Base-by-base conservation (phyloP, 2,797 vertebrate species). In the Rousettus madagascariensis region DNA sequence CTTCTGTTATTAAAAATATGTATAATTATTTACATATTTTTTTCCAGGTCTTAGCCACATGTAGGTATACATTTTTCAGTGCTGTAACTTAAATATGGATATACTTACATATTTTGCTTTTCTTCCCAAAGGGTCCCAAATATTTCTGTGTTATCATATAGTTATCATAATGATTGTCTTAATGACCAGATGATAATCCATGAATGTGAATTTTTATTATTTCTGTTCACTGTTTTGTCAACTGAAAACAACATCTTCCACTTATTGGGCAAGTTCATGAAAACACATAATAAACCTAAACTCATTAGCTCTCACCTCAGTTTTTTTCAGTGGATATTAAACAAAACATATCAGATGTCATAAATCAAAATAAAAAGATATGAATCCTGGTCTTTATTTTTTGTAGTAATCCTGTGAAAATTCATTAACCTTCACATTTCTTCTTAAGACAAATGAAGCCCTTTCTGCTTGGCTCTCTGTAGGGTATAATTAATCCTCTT, bases 171-270 rank as follows among this genome's bases (percentile, higher is more conserved):
- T 82, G 28, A 78, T 95, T 46, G 72, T 86, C 22, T 90, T 83
- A 92, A 88, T 53, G 49, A 88, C 38, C 82, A 36, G 51, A 88
- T 82, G 91, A 94, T 91, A 57, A 17, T 80, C 10, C 46, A 80
- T 80, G 49, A 82, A 68, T 85, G 38, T 94, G 41, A 86, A 49
- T 92, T 78, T 95, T 93, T 26, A 65, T 53, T 86, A 86, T 28
- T 11, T 49, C 17, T 22, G n/a, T 63, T 95, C 41, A 79, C 8
- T 90, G 16, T 53, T 91, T 74, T 83, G 43, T 33, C 46, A 89
- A 82, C 8, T 92, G 46, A 43, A 89, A 89, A 90, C 3, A 57
- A 63, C 69, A 15, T 66, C 38, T 92, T 95, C 83, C 22, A 65
- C 57, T 87, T 30, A 43, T 3, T 68, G 8, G 36, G 4, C 30